Percentiles rank a stretch among this genome's conserved stretches.
Evolutionary conservation across 1,140 invertebrate genomes (phyloP).

Genomic region (Sitophilus oryzae): DNA sequence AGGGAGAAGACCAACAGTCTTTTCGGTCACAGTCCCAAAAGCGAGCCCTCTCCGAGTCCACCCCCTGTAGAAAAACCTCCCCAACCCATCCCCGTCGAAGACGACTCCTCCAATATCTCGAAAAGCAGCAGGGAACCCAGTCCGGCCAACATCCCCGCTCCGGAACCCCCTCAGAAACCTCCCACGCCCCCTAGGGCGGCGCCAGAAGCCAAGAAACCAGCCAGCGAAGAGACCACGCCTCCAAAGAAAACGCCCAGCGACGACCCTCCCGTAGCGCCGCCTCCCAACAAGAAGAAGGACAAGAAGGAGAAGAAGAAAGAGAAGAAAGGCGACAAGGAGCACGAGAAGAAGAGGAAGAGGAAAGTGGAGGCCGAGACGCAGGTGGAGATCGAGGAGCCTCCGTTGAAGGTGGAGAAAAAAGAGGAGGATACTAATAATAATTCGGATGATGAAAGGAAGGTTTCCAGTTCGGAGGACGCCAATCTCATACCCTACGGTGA

Average conservation of each 20-base stretch:
- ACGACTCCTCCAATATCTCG: constrained; percentile 25
- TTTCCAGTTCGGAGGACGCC: constrained; percentile 26
- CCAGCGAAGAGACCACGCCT: background rate
- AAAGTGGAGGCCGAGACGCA: constrained; percentile 20
- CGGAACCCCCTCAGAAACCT: constrained; percentile 1
- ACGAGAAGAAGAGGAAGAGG: constrained; percentile 43
- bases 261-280: background rate
- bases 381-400: constrained; percentile 13
- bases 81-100: constrained; percentile 8
- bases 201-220: background rate
- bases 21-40: constrained; percentile 29
- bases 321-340: constrained; percentile 48
- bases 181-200: background rate
- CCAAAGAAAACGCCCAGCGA: constrained; percentile 4
- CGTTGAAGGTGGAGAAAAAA: constrained; percentile 16
- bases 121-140: constrained; percentile 24
- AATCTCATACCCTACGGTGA: constrained; percentile 13
- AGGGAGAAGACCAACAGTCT: constrained; percentile 27
- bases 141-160: constrained; percentile 5
- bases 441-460: constrained; percentile 29
- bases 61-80: constrained; percentile 16
- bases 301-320: constrained; percentile 41
- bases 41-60: constrained; percentile 17
- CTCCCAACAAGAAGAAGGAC: constrained; percentile 20
- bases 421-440: constrained; percentile 23